Conservation (phyloP, 2,888 invertebrate species). For the Macrostomum cliftonense region DNA sequence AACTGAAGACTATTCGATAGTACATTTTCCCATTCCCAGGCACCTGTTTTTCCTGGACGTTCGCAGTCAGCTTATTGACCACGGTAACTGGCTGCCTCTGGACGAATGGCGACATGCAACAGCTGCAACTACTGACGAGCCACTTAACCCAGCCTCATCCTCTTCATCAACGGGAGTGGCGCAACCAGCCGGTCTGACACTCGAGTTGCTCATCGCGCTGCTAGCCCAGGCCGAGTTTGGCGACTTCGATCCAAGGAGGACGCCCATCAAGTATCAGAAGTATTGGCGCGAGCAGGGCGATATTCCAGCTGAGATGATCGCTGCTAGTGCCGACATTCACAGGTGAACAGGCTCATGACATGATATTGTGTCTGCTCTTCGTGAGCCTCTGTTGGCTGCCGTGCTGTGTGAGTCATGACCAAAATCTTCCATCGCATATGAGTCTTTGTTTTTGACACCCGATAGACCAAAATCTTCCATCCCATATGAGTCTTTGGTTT, state of each 20-base stretch:
- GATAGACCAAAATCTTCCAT: no score
- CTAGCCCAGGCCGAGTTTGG: conserved; percentile 57
- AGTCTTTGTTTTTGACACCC: no score
- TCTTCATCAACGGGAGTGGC: background rate
- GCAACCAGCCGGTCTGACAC: no score
- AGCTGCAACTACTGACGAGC: no score
- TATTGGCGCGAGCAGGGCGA: conserved; percentile 7
- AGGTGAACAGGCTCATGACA: conserved; percentile 4
- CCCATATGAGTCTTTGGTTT: no score
- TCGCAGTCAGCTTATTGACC: conserved; percentile 19
- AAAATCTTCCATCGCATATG: no score
- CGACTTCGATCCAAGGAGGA: conserved; percentile 39
- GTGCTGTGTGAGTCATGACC: no score
- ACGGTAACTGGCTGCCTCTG: background rate
- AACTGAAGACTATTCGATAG: no score
- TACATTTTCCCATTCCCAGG: no score
- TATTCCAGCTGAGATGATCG: conserved; percentile 6
- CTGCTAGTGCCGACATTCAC: conserved; percentile 15
- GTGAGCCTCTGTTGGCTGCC: no score
- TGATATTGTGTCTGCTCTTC: no score
- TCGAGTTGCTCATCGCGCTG: conserved; percentile 44
- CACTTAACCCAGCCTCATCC: background rate
- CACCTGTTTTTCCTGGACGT: conserved; percentile 68
- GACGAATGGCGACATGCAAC: no score
- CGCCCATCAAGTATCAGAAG: conserved; percentile 7